These are phyloP conservation scores for Enteromius viviparus DNA, from an alignment of 2,797 vertebrate species.

Conservation along the genomic window DNA sequence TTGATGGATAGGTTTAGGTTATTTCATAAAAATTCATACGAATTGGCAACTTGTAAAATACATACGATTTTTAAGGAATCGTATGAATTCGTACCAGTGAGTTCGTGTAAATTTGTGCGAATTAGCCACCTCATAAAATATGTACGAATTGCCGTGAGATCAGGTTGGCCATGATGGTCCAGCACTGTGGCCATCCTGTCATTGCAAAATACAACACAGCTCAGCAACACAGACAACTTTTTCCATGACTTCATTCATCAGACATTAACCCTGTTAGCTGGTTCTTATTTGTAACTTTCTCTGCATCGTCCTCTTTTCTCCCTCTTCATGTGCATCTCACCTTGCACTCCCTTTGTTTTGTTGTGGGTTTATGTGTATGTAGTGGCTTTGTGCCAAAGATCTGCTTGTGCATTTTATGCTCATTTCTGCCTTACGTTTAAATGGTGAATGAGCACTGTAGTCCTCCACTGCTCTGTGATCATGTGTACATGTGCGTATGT, in stretches of 20 bases:
- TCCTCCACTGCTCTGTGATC: conserved; percentile 1
- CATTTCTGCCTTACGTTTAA: conserved; percentile 69
- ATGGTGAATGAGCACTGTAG: conserved; percentile 38
- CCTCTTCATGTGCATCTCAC: background rate
- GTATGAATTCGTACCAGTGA: too few relatives aligned
- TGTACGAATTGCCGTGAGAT: too few relatives aligned
- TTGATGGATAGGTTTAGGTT: too few relatives aligned
- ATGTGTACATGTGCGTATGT: background rate
- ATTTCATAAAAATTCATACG: too few relatives aligned
- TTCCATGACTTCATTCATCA: conserved; percentile 76
- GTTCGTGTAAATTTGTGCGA: too few relatives aligned
- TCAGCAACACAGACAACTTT: conserved; percentile 60
- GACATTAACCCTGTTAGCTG: conserved; percentile 67
- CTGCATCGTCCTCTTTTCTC: conserved; percentile 48
- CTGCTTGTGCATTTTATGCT: conserved; percentile 70
- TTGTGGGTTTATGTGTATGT: conserved; percentile 61
- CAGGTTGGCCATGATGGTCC: too few relatives aligned
- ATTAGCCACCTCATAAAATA: too few relatives aligned
- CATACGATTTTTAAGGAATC: too few relatives aligned
- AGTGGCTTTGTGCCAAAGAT: conserved; percentile 68
- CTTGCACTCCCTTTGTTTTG: conserved; percentile 1
- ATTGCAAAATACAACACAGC: background rate
- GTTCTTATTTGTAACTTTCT: conserved; percentile 26
- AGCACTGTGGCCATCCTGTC: background rate
- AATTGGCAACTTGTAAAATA: too few relatives aligned